These are phyloP conservation scores for Neogale vison DNA, from an alignment of 2,113 vertebrate genomes.

Conservation along the genomic window DNA sequence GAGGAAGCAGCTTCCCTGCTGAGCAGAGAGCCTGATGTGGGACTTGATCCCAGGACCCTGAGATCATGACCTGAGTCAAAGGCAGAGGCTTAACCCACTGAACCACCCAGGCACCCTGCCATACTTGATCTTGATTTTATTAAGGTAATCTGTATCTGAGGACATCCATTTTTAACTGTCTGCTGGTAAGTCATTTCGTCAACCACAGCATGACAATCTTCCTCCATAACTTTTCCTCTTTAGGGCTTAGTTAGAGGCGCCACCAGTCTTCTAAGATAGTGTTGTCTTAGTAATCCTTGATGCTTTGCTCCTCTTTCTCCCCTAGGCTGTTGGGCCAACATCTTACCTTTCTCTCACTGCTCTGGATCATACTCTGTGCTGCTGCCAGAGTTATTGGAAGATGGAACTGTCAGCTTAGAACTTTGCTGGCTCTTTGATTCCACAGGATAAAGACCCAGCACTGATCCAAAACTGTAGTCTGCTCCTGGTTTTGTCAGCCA, in stretches of 20 bases:
- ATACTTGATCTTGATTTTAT: neutral
- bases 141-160: neutral
- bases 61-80: too few relatives aligned
- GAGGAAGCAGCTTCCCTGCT: too few relatives aligned
- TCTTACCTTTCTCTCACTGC: neutral
- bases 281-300: too few relatives aligned
- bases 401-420: neutral
- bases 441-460: neutral
- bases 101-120: neutral
- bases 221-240: neutral
- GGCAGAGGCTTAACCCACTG: too few relatives aligned
- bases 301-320: neutral
- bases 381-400: neutral
- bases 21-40: too few relatives aligned
- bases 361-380: neutral
- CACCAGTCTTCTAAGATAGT: neutral
- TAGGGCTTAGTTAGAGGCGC: neutral
- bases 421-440: neutral
- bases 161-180: neutral
- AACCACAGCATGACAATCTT: neutral
- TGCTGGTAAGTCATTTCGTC: neutral
- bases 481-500: neutral
- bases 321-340: accelerated
- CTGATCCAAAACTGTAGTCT: neutral
- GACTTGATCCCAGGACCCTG: too few relatives aligned